Conservation (phyloP, 2,888 invertebrate species). For the Tipula lateralis region DNA sequence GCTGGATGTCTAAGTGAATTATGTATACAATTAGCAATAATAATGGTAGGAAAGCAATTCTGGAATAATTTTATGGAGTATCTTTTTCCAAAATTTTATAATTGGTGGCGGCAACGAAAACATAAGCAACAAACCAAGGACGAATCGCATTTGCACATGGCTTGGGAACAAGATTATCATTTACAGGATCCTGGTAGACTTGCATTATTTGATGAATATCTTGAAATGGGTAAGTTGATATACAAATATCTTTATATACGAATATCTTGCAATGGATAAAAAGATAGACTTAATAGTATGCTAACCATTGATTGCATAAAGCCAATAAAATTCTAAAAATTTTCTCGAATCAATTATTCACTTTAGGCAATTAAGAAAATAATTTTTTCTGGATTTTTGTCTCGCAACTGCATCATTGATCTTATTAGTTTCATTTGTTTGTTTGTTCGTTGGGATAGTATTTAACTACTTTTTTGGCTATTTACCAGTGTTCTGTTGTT, state of each 20-base stretch:
- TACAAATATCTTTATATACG: neutral
- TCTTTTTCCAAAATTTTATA: slow-evolving; percentile 81
- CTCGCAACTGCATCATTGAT: too few species aligned
- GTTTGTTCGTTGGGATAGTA: too few species aligned
- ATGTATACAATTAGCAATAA: slow-evolving; percentile 86
- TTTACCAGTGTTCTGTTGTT: too few species aligned
- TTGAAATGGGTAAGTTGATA: slow-evolving; percentile 90
- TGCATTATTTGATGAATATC: slow-evolving; percentile 91
- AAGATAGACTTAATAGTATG: neutral
- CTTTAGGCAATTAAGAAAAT: too few species aligned
- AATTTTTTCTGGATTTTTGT: too few species aligned
- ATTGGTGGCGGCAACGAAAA: slow-evolving; percentile 82
- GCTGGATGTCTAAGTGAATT: slow-evolving; percentile 90
- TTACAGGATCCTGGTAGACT: slow-evolving; percentile 83
- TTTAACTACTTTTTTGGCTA: too few species aligned
- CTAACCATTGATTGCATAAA: too few species aligned
- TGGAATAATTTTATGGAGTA: slow-evolving; percentile 91
- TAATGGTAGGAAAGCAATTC: slow-evolving; percentile 93
- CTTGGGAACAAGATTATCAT: slow-evolving; percentile 94
- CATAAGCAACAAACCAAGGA: slow-evolving; percentile 73
- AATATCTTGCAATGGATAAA: too few species aligned
- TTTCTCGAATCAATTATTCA: too few species aligned
- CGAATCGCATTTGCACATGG: slow-evolving; percentile 65
- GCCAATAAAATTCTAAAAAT: too few species aligned
- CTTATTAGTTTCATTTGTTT: too few species aligned